These are phyloP conservation scores for Podarcis muralis DNA, from an alignment of 2,113 vertebrate genomes.

Conservation along the genomic window DNA sequence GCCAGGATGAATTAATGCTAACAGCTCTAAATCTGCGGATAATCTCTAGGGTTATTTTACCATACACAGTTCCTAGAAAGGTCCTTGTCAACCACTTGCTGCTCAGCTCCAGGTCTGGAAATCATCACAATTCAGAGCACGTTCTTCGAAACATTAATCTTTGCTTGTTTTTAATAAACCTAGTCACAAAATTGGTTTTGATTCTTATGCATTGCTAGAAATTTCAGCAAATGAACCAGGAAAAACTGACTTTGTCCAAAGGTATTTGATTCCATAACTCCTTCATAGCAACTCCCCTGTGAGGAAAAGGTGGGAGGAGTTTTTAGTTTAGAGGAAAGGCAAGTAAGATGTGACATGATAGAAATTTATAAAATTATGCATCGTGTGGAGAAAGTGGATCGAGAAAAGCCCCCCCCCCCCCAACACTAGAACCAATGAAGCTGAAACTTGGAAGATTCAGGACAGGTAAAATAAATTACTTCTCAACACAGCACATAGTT, in stretches of 20 bases:
- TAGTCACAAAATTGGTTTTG: slow-evolving; percentile 60
- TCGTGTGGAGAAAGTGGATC: too few relatives aligned
- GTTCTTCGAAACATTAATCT: slow-evolving; percentile 22
- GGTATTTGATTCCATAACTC: slow-evolving; percentile 41
- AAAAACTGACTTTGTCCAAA: slow-evolving; percentile 46
- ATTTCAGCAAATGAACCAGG: slow-evolving; percentile 48
- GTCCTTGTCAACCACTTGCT: slow-evolving; percentile 41
- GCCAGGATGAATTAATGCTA: slow-evolving; percentile 54
- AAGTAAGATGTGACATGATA: too few relatives aligned
- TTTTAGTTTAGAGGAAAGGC: too few relatives aligned
- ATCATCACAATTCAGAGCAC: slow-evolving; percentile 37
- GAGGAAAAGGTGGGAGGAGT: too few relatives aligned
- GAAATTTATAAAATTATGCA: too few relatives aligned
- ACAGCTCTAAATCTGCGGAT: slow-evolving; percentile 5
- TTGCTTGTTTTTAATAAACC: slow-evolving; percentile 62
- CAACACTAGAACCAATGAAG: too few relatives aligned
- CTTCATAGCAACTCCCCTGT: not conserved
- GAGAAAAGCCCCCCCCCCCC: too few relatives aligned
- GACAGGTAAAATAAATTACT: too few relatives aligned
- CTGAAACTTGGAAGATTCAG: too few relatives aligned
- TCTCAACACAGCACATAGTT: too few relatives aligned
- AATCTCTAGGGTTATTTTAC: slow-evolving; percentile 35
- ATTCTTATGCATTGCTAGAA: slow-evolving; percentile 49
- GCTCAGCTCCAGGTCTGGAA: slow-evolving; percentile 49
- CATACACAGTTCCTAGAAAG: accelerated